Percentiles rank a stretch among this genome's conserved stretches.
Conservation (phyloP, 2,113 vertebrate genomes). For the Cricetomys ansorgei region DNA sequence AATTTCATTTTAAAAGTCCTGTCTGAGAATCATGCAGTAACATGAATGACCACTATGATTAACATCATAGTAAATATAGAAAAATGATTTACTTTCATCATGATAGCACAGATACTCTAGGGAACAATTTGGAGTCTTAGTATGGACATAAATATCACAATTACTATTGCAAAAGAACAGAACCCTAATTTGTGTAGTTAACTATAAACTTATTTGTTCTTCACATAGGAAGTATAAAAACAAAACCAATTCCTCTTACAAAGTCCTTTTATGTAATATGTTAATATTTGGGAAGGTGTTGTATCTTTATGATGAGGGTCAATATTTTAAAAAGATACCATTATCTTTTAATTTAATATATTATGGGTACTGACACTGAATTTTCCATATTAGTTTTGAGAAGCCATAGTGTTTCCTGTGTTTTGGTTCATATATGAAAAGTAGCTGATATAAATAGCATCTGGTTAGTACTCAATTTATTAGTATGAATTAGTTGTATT, state of each 20-base stretch:
- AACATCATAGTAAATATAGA: conserved; percentile 30
- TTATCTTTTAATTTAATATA: background rate
- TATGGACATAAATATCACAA: conserved; percentile 18
- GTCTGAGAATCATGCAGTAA: conserved; percentile 31
- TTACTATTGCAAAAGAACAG: background rate
- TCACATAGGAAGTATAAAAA: conserved; percentile 39
- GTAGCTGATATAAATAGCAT: conserved; percentile 26
- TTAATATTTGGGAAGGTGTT: conserved; percentile 39
- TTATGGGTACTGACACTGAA: background rate
- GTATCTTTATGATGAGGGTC: conserved; percentile 20
- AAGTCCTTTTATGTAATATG: conserved; percentile 3
- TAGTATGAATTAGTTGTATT: conserved; percentile 59
- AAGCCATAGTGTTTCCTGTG: conserved; percentile 37
- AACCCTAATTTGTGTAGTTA: conserved; percentile 23
- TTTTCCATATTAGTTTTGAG: background rate
- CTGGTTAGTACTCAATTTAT: conserved; percentile 43
- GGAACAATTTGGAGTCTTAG: background rate
- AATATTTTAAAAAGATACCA: conserved; percentile 26
- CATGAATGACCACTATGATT: conserved; percentile 19
- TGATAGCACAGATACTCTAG: background rate
- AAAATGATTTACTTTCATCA: conserved; percentile 21
- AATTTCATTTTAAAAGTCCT: background rate
- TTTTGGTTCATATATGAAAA: conserved; percentile 6
- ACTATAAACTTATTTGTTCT: conserved; percentile 49
- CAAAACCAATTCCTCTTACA: conserved; percentile 14